Evolutionary conservation across 1,140 invertebrate species (phyloP).

Genomic region (Lordiphosa stackelbergi): DNA sequence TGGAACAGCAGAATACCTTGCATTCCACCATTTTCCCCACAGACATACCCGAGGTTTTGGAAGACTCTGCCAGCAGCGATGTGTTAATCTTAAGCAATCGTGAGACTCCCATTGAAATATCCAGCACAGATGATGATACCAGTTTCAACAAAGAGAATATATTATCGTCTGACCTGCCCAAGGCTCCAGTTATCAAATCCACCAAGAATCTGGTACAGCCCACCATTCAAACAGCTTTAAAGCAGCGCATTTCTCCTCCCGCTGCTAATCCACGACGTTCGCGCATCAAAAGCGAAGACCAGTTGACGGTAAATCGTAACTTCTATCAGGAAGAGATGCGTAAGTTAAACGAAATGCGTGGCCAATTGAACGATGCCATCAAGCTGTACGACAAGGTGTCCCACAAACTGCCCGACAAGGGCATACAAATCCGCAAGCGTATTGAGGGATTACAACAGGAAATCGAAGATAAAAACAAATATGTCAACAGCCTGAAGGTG

Average conservation of each 20-base stretch:
- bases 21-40: conserved; percentile 56
- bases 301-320: conserved; percentile 34
- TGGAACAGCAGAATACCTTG: conserved; percentile 38
- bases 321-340: conserved; percentile 42
- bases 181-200: conserved; percentile 2
- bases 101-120: conserved; percentile 61
- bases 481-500: conserved; percentile 26
- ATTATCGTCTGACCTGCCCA: neutral
- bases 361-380: conserved; percentile 33
- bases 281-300: conserved; percentile 8
- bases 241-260: conserved; percentile 2
- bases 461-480: conserved; percentile 22
- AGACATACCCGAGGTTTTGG: neutral
- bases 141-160: conserved; percentile 25
- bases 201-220: conserved; percentile 54
- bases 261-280: neutral
- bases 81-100: conserved; percentile 56
- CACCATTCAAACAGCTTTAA: conserved; percentile 39
- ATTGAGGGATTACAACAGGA: conserved; percentile 39
- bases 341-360: conserved; percentile 41
- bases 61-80: conserved; percentile 53
- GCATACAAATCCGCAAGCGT: conserved; percentile 49
- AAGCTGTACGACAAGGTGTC: conserved; percentile 55
- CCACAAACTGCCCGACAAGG: conserved; percentile 56
- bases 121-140: conserved; percentile 44